Evolutionary conservation across 1,140 invertebrate species (phyloP), one percentile per base, ranked within the genome.

Genomic region (Brachionus plicatilis): DNA sequence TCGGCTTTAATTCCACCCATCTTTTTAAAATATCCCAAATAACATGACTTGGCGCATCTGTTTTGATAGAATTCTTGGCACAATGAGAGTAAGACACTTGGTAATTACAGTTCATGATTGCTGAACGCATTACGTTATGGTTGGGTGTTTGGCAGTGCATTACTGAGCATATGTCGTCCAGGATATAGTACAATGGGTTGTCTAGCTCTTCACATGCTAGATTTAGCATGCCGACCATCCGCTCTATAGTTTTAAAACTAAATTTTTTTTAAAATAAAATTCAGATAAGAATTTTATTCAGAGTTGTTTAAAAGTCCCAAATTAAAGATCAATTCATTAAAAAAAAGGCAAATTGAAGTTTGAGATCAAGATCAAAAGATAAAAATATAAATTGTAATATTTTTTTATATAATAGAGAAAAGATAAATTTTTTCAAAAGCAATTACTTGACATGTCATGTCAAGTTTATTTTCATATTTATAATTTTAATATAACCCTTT

Each of bases 1-100:
- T 20, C 53, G 82, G 82, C 37, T 75, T 84, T 12, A 37, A 33
- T 78, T 84, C 83, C 8, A 56, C 41, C 72, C 72, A 85, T 79
- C 43, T 33, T 47, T 47, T 47, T 29, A 85, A 37, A 14, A 85
- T 53, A 79, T 60, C 96, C 97, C 97, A 99, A 14, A 99, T 88
- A 17, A 97, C 91, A 4, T 91, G 88, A 47, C 92, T 89, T 0
- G 98, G 95, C 0, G 97, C 97, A 89, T 96, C 91, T 0, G 97
- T 99, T 91, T 99, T 99, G 3, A 99, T 91, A 0, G 95, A 96
- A 85, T 93, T 92, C 87, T 93, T 94, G 72, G 92, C 92, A 75
- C 94, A 93, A 90, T 99, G 98, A 0, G 96, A 97, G 85, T 93
- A 93, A 0, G 96, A 98, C 3, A 98, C 96, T 86, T 92, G 90